Conservation (phyloP, 2,797 vertebrate species). For the Cuculus canorus region DNA sequence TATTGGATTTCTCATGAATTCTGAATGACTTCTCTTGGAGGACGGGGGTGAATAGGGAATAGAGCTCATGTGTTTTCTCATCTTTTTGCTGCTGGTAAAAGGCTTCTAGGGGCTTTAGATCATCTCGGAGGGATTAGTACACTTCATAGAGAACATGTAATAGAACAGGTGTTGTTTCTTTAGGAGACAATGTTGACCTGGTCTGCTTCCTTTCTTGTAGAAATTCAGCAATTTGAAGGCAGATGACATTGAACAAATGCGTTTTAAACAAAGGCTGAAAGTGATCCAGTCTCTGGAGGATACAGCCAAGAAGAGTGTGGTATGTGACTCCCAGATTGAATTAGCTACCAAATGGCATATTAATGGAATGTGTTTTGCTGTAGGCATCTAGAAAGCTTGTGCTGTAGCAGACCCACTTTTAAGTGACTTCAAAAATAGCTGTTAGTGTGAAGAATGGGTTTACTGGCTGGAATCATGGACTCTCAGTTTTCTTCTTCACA, state of each 20-base stretch:
- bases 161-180: background rate
- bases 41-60: background rate
- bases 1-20: background rate
- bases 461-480: background rate
- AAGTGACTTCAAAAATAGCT: background rate
- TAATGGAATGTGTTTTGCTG: background rate
- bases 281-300: conserved; percentile 98
- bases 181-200: background rate
- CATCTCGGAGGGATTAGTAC: background rate
- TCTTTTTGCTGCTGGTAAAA: background rate
- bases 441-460: background rate
- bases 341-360: background rate
- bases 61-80: background rate
- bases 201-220: conserved; percentile 73
- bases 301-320: conserved; percentile 96
- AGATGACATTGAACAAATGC: conserved; percentile 96
- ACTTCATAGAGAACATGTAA: background rate
- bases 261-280: conserved; percentile 96
- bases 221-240: conserved; percentile 90
- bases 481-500: background rate
- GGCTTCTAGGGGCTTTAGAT: background rate
- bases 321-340: conserved; percentile 70
- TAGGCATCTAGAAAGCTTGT: background rate
- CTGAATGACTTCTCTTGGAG: background rate
- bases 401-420: background rate